Evolutionary conservation across 2,888 invertebrate genomes (phyloP).

Genomic region (Julus scandinavius): DNA sequence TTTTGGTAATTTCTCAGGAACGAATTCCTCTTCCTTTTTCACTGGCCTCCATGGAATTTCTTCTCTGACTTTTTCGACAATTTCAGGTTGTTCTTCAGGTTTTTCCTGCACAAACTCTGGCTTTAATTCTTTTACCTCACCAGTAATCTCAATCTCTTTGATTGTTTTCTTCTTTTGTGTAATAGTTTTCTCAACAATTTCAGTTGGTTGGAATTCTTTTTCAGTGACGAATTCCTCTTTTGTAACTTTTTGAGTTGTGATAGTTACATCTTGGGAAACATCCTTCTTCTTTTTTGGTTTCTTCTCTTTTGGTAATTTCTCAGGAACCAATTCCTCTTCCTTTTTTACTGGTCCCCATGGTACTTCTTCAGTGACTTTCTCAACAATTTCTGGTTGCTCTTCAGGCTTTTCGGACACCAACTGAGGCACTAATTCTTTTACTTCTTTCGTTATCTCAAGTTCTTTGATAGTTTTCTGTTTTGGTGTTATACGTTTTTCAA

Average conservation of each 20-base stretch:
- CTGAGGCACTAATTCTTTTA: no score
- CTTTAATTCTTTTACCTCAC: background rate
- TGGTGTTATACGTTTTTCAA: no score
- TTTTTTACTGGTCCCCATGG: no score
- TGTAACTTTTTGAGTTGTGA: background rate
- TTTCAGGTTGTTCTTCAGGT: background rate
- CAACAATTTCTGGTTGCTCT: no score
- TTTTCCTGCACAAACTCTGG: background rate
- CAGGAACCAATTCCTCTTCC: background rate
- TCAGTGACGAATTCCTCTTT: conserved; percentile 40
- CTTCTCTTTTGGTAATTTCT: conserved; percentile 44
- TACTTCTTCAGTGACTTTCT: no score
- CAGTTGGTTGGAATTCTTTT: conserved; percentile 4
- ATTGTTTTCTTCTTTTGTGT: background rate
- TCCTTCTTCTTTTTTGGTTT: conserved; percentile 47
- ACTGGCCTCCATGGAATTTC: background rate
- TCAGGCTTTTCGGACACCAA: no score
- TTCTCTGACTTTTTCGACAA: background rate
- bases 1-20: no score
- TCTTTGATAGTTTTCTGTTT: no score
- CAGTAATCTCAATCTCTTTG: background rate
- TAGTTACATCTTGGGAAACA: background rate
- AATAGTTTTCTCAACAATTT: conserved; percentile 13
- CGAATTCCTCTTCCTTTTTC: background rate
- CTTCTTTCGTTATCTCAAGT: no score